A percentile compares a stretch with the other conserved stretches of the same genome.
Evolutionary conservation across 1,140 invertebrate species (phyloP).

Genomic region (Drosophila prosaltans): DNA sequence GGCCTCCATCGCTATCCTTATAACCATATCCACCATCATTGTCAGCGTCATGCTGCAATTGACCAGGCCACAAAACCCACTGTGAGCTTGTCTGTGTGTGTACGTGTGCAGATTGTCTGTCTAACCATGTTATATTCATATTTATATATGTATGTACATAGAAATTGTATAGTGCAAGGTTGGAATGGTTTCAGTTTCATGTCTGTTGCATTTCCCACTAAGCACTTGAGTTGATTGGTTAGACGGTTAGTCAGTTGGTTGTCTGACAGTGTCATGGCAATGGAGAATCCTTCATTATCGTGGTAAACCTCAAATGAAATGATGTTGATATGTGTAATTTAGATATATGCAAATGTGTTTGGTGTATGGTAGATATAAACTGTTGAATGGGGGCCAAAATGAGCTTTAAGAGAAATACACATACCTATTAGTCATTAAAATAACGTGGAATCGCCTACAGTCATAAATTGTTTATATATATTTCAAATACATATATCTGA

Average conservation of each 20-base stretch:
- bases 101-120: neutral
- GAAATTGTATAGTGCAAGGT: slow-evolving; percentile 7
- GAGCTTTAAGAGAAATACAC: slow-evolving; percentile 27
- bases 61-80: slow-evolving; percentile 1
- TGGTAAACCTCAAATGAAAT: slow-evolving; percentile 6
- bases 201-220: neutral
- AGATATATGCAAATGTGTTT: neutral
- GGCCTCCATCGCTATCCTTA: slow-evolving; percentile 2
- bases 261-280: slow-evolving; percentile 21
- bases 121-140: neutral
- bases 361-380: neutral
- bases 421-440: slow-evolving; percentile 57
- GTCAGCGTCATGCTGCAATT: slow-evolving; percentile 26
- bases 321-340: slow-evolving; percentile 27
- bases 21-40: neutral
- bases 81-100: neutral
- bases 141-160: slow-evolving; percentile 21
- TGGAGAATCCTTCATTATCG: slow-evolving; percentile 6
- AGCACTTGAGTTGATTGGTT: slow-evolving; percentile 9
- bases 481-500: slow-evolving; percentile 16
- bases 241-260: neutral
- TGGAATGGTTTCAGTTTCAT: neutral
- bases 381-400: neutral
- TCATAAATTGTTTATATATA: slow-evolving; percentile 23
- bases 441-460: slow-evolving; percentile 29